Base-by-base conservation (phyloP, 1,140 invertebrate species). In the Cheumatopsyche charites region DNA sequence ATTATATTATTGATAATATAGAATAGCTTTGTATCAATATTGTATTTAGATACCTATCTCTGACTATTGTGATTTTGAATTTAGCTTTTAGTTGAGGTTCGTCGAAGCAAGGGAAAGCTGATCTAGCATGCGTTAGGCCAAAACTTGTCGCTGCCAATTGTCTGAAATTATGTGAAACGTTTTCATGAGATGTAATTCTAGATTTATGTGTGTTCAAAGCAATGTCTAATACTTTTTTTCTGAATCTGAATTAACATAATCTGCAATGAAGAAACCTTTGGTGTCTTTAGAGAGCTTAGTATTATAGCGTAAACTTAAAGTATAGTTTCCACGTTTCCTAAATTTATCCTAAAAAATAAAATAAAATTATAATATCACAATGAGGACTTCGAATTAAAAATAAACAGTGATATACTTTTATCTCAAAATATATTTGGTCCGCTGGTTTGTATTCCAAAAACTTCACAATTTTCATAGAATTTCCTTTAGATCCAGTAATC, bases 81-180 rank as follows among this genome's bases (percentile, higher is more conserved):
- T 90, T 91, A 0, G 97, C 96, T 79, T 98, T 94, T 70, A 98
- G 90, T 62, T 96, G 92, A 0, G 97, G 97, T 77, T 99, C 97
- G 80, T 99, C 97, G 77, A 98, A 95, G 79, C 96, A 98, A 0
- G 97, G 97, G 79, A 99, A 99, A 0, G 96, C 95, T 69, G 91
- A 90, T 15, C 97, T 87, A 0, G 97, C 97, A 75, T 94, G 93
- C 5, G 95, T 97, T 62, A 97, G 91, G 81, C 98, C 94, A 79
- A 99, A 99, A 79, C 98, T 94, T 0, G 97, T 98, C 2, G 96
- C 93, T 0, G 95, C 95, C 66, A 98, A 86, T 78, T 92, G 91
- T 80, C 95, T 98, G 78, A 41, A 72, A 67, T 36, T 21, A 67
- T 67, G 63, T 76, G 72, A 68, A 73, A 76, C 52, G 0, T 15